These are phyloP conservation scores for Nyctalus aviator DNA, from an alignment of 2,797 vertebrate genomes.

Conservation along the genomic window DNA sequence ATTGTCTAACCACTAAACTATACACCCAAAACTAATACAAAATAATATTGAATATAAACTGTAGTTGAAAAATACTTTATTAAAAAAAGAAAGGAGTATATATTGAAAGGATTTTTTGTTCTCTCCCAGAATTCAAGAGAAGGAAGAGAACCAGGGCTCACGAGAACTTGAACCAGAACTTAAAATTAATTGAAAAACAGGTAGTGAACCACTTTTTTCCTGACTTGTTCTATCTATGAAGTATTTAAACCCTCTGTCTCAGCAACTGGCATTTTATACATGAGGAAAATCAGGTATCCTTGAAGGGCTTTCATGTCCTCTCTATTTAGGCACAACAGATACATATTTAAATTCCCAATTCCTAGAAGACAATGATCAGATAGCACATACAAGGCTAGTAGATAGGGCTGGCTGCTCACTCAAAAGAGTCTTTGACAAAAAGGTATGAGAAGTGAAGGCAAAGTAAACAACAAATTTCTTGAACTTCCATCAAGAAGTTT, in stretches of 20 bases:
- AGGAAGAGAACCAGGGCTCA: background rate
- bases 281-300: background rate
- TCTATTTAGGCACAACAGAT: background rate
- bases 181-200: slow-evolving; percentile 17
- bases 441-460: background rate
- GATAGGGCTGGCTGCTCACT: background rate
- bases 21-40: background rate
- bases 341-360: slow-evolving; percentile 41
- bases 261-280: slow-evolving; percentile 13
- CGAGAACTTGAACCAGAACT: background rate
- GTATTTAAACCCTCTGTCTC: slow-evolving; percentile 15
- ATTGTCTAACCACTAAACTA: background rate
- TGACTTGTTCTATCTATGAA: background rate
- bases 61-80: background rate
- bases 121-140: background rate
- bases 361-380: slow-evolving; percentile 10
- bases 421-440: slow-evolving; percentile 30
- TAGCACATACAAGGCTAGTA: background rate
- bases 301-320: background rate
- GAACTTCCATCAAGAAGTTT: slow-evolving; percentile 18
- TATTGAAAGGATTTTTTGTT: slow-evolving; percentile 38
- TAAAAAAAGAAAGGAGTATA: background rate
- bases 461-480: background rate
- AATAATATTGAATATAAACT: background rate
- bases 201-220: background rate